A percentile compares a stretch with the other conserved stretches of the same genome.
phyloP scores from a whole-genome alignment of 2,888 invertebrate species.

The Dynastes maya region DNA sequence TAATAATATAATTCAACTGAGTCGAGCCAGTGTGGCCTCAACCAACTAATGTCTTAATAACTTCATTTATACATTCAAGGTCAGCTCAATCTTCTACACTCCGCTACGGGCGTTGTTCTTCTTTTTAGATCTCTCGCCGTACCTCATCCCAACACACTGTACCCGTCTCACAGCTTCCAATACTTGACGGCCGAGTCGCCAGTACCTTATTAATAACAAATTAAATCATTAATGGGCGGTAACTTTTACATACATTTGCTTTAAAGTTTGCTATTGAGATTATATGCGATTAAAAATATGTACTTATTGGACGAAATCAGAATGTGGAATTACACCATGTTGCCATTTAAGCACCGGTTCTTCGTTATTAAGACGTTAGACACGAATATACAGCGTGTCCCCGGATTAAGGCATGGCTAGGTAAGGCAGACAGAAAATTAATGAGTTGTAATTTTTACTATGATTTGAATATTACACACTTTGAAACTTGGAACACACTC shows the following conservation, averaged over 20 bases:
- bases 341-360: too few relatives aligned
- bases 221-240: slow-evolving; percentile 47
- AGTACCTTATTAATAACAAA: slow-evolving; percentile 44
- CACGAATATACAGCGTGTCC: too few relatives aligned
- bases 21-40: slow-evolving; percentile 66
- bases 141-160: slow-evolving; percentile 48
- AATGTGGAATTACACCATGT: too few relatives aligned
- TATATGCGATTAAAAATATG: neutral
- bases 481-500: too few relatives aligned
- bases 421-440: too few relatives aligned
- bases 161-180: slow-evolving; percentile 30
- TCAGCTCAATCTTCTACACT: slow-evolving; percentile 63
- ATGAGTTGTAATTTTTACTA: too few relatives aligned
- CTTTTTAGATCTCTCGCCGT: slow-evolving; percentile 54
- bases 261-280: neutral
- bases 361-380: too few relatives aligned
- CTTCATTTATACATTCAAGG: slow-evolving; percentile 71
- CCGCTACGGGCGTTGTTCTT: slow-evolving; percentile 57
- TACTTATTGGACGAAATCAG: too few relatives aligned
- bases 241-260: slow-evolving; percentile 1
- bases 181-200: slow-evolving; percentile 10
- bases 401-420: too few relatives aligned
- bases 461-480: too few relatives aligned
- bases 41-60: slow-evolving; percentile 71
- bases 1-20: slow-evolving; percentile 68